Conservation (phyloP, 1,140 invertebrate genomes). For the Drosophila funebris region DNA sequence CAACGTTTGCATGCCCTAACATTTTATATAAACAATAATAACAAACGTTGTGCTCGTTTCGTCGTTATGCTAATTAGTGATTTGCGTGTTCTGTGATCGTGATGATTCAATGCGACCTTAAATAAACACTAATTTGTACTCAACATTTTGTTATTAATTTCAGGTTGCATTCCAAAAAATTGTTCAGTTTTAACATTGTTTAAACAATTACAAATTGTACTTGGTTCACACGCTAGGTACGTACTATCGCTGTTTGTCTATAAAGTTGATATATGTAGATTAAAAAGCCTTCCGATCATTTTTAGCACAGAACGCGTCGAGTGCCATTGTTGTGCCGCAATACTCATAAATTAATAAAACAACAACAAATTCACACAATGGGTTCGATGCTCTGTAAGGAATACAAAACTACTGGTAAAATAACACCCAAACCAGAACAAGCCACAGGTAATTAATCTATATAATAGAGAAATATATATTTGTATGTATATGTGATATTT, state of each 20-base stretch:
- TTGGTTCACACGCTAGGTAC: constrained; percentile 13
- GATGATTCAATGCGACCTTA: neutral
- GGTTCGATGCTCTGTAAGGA: constrained; percentile 73
- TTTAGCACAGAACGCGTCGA: neutral
- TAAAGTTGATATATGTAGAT: neutral
- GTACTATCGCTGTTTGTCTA: neutral
- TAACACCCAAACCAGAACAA: constrained; percentile 63
- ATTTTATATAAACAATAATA: neutral
- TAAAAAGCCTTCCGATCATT: neutral
- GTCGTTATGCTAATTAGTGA: neutral
- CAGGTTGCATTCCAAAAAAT: constrained; percentile 23
- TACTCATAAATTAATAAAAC: constrained; percentile 12
- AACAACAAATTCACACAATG: constrained; percentile 48
- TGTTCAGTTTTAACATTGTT: constrained; percentile 11
- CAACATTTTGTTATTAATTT: constrained; percentile 4
- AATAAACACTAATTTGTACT: neutral
- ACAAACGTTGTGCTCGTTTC: neutral
- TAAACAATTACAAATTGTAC: constrained; percentile 24
- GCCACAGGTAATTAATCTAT: constrained; percentile 47
- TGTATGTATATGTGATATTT: neutral
- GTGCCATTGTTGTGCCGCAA: neutral
- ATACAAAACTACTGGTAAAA: constrained; percentile 68
- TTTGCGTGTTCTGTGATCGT: neutral
- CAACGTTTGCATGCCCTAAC: constrained; percentile 22
- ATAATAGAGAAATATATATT: neutral